Base-by-base conservation (phyloP, 1,140 invertebrate species). In the Zelostemma sp. region DNA sequence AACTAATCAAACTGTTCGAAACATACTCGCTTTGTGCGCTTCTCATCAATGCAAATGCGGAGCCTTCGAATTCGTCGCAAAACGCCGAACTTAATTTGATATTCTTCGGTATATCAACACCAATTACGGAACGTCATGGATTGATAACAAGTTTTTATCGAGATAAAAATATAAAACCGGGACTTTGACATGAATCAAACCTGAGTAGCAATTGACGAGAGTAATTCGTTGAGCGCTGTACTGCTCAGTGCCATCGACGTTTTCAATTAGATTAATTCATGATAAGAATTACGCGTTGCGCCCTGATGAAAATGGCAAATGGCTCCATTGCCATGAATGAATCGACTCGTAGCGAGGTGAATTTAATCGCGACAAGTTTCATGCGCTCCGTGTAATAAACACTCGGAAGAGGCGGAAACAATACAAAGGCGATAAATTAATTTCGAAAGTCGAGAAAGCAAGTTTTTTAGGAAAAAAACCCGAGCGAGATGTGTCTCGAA, bases 341-440 rank as follows among this genome's bases (percentile, higher is more conserved):
- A 69, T 56, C 63, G 59, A 40, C 66, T 63, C 62, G 48, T 53
- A 58, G 55, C 40, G 43, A 58, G 58, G 53, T 58, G 50, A 54
- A 63, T 63, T 58, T 38, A 63, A 59, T 60, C 58, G 53, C 49
- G 49, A 58, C 51, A 61, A 64, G 61, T 43, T 68, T 63, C 57
- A 63, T 4, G 8, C 21, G 21, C 21, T 3, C 21, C 21, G 21
- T 25, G 21, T 4, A 25, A 25, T 25, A 25, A 25, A 25, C 21
- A 8, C 21, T n/a, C n/a, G n/a, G n/a, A n/a, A 8, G 8, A 9
- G n/a, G n/a, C n/a, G 11, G 33, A 11, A 5, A 35, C 25, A 28
- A 28, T 11, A 9, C 6, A 35, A 35, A n/a, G 33, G 33, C 33
- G 33, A 35, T 35, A 11, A 35, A 35, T 11, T 35, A 35, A 35